Conservation (phyloP, 2,797 vertebrate genomes). For the Takifugu ocellatus region DNA sequence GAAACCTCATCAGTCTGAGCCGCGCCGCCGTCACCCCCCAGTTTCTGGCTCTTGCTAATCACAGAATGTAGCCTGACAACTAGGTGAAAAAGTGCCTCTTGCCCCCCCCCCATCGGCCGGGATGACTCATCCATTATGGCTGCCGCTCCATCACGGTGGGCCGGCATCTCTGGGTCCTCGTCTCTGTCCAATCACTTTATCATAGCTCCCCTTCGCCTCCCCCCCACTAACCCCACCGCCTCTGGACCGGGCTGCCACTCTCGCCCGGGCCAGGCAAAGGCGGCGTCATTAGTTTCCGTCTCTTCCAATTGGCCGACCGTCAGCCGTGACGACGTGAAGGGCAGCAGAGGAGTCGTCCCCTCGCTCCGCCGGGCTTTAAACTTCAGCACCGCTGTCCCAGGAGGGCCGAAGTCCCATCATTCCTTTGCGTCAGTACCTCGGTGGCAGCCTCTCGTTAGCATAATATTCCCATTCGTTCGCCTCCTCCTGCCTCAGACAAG, state of each 20-base stretch:
- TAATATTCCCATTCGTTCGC: slow-evolving; percentile 73
- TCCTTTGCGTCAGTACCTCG: slow-evolving; percentile 55
- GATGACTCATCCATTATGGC: slow-evolving; percentile 66
- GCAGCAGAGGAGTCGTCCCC: slow-evolving; percentile 1
- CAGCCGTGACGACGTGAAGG: slow-evolving; percentile 9
- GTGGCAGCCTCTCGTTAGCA: slow-evolving; percentile 62
- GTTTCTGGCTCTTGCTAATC: slow-evolving; percentile 51
- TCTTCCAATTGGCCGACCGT: slow-evolving; percentile 25
- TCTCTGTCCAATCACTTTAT: slow-evolving; percentile 42
- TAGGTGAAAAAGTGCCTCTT: slow-evolving; percentile 57
- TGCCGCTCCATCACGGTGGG: slow-evolving; percentile 58
- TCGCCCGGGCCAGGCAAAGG: slow-evolving; percentile 25
- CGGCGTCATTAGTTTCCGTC: slow-evolving; percentile 33
- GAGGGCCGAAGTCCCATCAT: slow-evolving; percentile 61
- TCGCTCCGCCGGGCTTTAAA: slow-evolving; percentile 10
- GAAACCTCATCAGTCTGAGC: slow-evolving; percentile 39
- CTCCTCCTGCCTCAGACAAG: slow-evolving; percentile 54
- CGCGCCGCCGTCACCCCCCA: slow-evolving; percentile 19
- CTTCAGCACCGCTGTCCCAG: slow-evolving; percentile 26
- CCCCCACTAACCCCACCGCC: slow-evolving; percentile 36
- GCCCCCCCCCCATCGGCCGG: slow-evolving; percentile 9
- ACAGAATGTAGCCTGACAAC: slow-evolving; percentile 58
- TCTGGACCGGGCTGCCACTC: slow-evolving; percentile 33
- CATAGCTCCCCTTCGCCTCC: slow-evolving; percentile 38
- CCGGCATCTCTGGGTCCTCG: slow-evolving; percentile 31